Evolutionary conservation across 1,140 invertebrate genomes (phyloP).

Genomic region (Neelides sp.): DNA sequence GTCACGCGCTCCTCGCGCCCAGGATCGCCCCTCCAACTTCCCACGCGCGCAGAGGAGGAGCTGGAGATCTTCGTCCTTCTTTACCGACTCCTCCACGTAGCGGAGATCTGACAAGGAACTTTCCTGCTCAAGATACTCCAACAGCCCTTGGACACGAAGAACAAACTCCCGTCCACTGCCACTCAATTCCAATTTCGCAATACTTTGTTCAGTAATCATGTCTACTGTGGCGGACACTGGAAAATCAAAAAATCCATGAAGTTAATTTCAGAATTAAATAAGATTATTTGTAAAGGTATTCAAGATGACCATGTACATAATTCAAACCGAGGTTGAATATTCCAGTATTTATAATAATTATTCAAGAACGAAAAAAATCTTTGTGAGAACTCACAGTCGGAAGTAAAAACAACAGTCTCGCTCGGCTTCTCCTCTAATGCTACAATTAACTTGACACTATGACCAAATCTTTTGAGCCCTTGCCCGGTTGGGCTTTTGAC

Average conservation of each 20-base stretch:
- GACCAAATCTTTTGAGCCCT: slow-evolving; percentile 54
- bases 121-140: slow-evolving; percentile 54
- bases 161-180: slow-evolving; percentile 54
- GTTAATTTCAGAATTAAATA: slow-evolving; percentile 1
- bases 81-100: slow-evolving; percentile 85
- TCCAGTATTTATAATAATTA: slow-evolving; percentile 8
- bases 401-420: slow-evolving; percentile 74
- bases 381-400: slow-evolving; percentile 54
- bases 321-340: slow-evolving; percentile 13
- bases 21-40: slow-evolving; percentile 46
- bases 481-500: slow-evolving; percentile 64
- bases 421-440: slow-evolving; percentile 46
- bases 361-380: slow-evolving; percentile 3
- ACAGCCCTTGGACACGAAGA: slow-evolving; percentile 62
- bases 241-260: slow-evolving; percentile 34
- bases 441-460: slow-evolving; percentile 73
- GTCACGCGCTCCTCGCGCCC: slow-evolving; percentile 59
- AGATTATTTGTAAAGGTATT: slow-evolving; percentile 11
- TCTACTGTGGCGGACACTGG: slow-evolving; percentile 71
- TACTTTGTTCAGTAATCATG: slow-evolving; percentile 73
- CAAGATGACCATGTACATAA: not conserved
- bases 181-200: slow-evolving; percentile 62
- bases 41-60: slow-evolving; percentile 55
- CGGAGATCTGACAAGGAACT: slow-evolving; percentile 68
- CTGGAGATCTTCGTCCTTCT: slow-evolving; percentile 77